A percentile compares a stretch with the other conserved stretches of the same genome.
These are phyloP conservation scores for Porites cylindrica DNA, from an alignment of 92 coral and sea anemone species.

Conservation along the genomic window DNA sequence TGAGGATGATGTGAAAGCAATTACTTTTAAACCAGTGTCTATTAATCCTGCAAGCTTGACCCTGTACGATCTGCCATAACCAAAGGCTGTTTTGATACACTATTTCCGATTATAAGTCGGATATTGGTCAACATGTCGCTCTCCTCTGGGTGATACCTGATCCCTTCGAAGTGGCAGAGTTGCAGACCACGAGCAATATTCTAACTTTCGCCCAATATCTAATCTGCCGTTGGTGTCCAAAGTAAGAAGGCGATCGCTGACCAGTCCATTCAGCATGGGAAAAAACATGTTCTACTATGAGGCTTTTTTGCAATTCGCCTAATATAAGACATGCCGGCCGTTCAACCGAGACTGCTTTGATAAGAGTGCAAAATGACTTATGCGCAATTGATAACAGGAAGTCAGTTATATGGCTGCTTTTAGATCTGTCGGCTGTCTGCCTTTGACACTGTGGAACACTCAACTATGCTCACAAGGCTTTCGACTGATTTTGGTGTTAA, in stretches of 20 bases:
- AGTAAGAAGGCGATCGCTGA: slow-evolving; percentile 3
- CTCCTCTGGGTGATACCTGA: slow-evolving; percentile 43
- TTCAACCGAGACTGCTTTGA: slow-evolving; percentile 51
- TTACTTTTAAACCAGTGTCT: slow-evolving; percentile 24
- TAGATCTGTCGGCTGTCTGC: slow-evolving; percentile 4
- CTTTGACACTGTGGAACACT: slow-evolving; percentile 33
- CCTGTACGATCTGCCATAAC: no score
- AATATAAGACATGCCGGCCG: slow-evolving; percentile 26
- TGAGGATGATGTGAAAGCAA: slow-evolving; percentile 16
- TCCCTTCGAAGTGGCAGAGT: slow-evolving; percentile 23
- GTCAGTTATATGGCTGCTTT: background rate
- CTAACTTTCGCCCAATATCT: background rate
- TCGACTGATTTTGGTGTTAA: slow-evolving; percentile 18
- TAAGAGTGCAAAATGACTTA: slow-evolving; percentile 44
- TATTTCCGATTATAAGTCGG: no score
- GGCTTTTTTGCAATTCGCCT: slow-evolving; percentile 40
- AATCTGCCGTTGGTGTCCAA: background rate
- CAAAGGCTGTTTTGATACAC: no score
- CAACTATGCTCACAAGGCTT: slow-evolving; percentile 21
- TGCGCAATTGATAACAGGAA: background rate
- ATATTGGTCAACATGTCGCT: slow-evolving; percentile 26
- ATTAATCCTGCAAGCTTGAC: slow-evolving; percentile 27
- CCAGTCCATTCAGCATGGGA: background rate
- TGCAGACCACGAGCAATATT: background rate
- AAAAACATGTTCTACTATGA: background rate